Conservation (phyloP, 1,140 invertebrate species). For the Orchesella cincta region DNA sequence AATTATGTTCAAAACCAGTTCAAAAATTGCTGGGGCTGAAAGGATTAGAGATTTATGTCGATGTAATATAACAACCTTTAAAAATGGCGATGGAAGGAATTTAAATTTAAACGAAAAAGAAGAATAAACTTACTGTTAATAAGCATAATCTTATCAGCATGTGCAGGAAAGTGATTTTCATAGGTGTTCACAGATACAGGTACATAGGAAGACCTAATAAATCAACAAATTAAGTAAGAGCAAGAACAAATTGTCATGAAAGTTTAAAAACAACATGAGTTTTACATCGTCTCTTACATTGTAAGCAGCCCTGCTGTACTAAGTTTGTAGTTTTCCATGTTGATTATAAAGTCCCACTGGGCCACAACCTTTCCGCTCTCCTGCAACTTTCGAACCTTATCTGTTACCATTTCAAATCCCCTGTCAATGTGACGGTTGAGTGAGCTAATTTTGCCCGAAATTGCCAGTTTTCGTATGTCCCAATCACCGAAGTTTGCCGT, state of each 20-base stretch:
- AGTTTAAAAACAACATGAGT: neutral
- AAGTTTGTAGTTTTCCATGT: constrained; percentile 15
- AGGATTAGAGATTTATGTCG: neutral
- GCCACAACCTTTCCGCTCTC: neutral
- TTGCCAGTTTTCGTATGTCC: neutral
- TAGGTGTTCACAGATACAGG: constrained; percentile 11
- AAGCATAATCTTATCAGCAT: constrained; percentile 22
- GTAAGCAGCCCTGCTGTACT: neutral
- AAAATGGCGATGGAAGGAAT: neutral
- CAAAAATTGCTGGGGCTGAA: constrained; percentile 15
- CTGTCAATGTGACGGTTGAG: constrained; percentile 24
- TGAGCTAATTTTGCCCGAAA: neutral
- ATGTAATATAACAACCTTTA: neutral
- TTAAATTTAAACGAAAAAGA: neutral
- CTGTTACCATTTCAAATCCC: constrained; percentile 5
- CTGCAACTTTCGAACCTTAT: neutral
- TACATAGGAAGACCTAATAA: constrained; percentile 17
- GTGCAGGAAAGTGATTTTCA: neutral
- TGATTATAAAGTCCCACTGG: constrained; percentile 2
- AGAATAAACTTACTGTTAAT: constrained; percentile 4
- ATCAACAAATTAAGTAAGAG: neutral
- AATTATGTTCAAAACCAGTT: neutral
- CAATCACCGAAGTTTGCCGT: constrained; percentile 9
- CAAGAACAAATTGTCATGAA: too few relatives aligned
- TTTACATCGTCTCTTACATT: neutral